phyloP scores from a whole-genome alignment of 2,113 vertebrate genomes.

The Mastomys coucha region DNA sequence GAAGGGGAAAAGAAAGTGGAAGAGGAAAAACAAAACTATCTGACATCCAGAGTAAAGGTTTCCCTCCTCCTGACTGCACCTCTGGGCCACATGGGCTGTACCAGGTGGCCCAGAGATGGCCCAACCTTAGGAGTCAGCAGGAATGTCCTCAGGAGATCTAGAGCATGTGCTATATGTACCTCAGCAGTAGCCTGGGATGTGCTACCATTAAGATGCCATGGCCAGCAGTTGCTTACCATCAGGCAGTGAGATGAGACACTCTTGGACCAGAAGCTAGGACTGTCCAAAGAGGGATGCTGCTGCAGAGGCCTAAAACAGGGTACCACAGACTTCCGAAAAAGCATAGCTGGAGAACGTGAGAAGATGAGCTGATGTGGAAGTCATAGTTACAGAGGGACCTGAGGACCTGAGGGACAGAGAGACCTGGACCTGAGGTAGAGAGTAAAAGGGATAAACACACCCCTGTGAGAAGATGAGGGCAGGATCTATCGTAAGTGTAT shows the following conservation, averaged over 20 bases:
- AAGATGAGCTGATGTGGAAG: not conserved
- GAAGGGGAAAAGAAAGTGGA: too few relatives aligned
- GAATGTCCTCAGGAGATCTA: not conserved
- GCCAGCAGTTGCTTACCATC: conserved; percentile 46
- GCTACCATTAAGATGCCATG: not conserved
- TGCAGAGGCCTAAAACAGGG: not conserved
- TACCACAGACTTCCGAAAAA: not conserved
- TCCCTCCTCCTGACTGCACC: not conserved
- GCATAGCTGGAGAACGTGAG: not conserved
- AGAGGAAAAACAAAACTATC: not conserved
- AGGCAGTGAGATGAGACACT: not conserved
- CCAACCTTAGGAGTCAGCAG: not conserved
- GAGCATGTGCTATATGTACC: not conserved
- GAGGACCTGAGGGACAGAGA: too few relatives aligned
- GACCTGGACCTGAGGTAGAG: not conserved
- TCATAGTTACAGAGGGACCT: not conserved
- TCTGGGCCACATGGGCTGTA: not conserved
- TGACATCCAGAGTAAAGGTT: not conserved
- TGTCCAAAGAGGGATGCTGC: not conserved
- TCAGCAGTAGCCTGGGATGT: not conserved
- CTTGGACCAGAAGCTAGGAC: not conserved
- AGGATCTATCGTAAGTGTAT: not conserved
- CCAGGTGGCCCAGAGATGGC: not conserved
- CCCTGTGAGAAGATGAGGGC: not conserved
- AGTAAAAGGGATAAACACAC: not conserved